Evolutionary conservation across 30 jellyfish, hydroid and myxozoan species (phyloP), one percentile per base, ranked within the genome.

Genomic region (Aurelia sp.): DNA sequence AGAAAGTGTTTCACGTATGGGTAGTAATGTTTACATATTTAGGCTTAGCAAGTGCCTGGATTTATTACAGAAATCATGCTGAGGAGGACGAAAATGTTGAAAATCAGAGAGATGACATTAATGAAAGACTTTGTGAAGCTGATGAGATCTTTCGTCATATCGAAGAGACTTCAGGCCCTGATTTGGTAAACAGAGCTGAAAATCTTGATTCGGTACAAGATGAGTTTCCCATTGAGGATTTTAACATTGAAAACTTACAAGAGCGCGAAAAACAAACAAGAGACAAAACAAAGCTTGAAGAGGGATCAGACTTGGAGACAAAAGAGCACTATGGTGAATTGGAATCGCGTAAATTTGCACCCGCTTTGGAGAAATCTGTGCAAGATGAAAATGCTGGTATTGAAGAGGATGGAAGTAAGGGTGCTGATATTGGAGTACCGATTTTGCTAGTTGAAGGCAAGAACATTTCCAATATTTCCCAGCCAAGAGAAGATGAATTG

Each of bases 11-110:
- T 71, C 89, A 86, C 60, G 37, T 77, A 63, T 75, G 89, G 89
- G 81, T 78, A 21, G 58, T 75, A 55, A 75, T 86, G 89, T 68
- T 77, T 57, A 86, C 89, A 51, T 75, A 86, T 74, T 72, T 77
- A 17, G 95, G 89, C 52, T 66, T 86, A 51, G 95, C 53, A 16
- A 89, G 76, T 74, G 95, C 89, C 5, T 86, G 89, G 89, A 74
- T 77, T 27, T 70, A 74, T 67, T 67, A 67, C 57, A 71, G 86
- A 64, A 77, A 75, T 27, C 89, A 65, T 60, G 93, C 78, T 6
- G 77, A 74, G 12, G 74, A 60, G 4, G 88, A 77, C 4, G 88
- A 58, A 13, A 21, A 59, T 44, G 15, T 44, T 10, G 55, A 8
- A 44, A 44, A 44, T 44, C 55, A 44, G 15, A 44, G 55, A 7